These are phyloP conservation scores for Chelonus insularis DNA, from an alignment of 1,140 invertebrate genomes.

Conservation along the genomic window DNA sequence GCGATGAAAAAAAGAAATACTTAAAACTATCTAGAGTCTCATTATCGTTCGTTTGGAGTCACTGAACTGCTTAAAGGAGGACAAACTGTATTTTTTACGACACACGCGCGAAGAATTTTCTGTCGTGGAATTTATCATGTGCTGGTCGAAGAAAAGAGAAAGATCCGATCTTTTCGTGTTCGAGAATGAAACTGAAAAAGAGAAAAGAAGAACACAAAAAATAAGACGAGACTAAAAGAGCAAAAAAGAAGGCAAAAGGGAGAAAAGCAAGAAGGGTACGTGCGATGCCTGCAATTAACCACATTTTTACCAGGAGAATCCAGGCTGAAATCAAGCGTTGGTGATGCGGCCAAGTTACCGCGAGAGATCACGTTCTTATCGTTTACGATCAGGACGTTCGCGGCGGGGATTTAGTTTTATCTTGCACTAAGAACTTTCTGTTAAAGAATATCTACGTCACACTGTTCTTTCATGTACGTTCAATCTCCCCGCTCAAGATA, in stretches of 20 bases:
- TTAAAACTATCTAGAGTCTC: neutral
- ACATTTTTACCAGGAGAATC: constrained; percentile 21
- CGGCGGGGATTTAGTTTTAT: constrained; percentile 23
- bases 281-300: constrained; percentile 24
- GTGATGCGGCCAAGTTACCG: neutral
- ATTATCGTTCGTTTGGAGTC: constrained; percentile 6
- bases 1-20: neutral
- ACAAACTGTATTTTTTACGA: constrained; percentile 13
- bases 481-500: too few species aligned
- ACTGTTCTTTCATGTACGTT: too few species aligned
- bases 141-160: neutral
- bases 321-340: constrained; percentile 1
- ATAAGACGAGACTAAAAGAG: constrained; percentile 4
- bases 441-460: too few species aligned
- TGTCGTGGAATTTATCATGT: constrained; percentile 22
- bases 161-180: constrained; percentile 21
- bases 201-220: neutral
- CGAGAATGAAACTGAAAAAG: neutral
- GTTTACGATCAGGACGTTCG: constrained; percentile 17
- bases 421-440: neutral
- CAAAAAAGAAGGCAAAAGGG: neutral
- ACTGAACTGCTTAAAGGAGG: constrained; percentile 15
- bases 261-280: constrained; percentile 1
- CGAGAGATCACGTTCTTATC: constrained; percentile 18
- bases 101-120: constrained; percentile 19